Base-by-base conservation (phyloP, 1,140 invertebrate genomes). In the Eueides isabella region DNA sequence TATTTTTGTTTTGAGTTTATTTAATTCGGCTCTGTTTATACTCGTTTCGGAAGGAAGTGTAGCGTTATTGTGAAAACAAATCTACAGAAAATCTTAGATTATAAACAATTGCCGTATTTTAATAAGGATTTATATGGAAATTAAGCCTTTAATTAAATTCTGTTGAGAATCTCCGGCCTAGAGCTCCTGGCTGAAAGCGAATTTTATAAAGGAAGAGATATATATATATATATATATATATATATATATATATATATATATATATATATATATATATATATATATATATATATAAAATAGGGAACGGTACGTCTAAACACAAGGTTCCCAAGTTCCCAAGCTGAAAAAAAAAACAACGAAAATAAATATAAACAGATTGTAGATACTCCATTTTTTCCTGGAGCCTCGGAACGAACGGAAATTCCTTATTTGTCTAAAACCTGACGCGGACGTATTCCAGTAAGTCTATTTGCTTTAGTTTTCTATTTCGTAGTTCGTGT, bases 361-460 rank as follows among this genome's bases (percentile, higher is more conserved):
- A 16, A 19, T 29, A 33, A 12, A 55, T 38, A 48, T 65, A 55
- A 38, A 74, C 68, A 44, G 33, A 31, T 64, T 61, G 61, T 19
- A 14, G 35, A 5, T 38, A 5, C 14, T 41, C 35, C 33, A 33
- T 67, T 62, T 63, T 68, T 63, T 67, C 31, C 62, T 69, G 65
- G 48, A 67, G 28, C 29, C 72, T 78, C 72, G 48, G 55, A 77
- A 71, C 61, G 68, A 84, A 84, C 80, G 80, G 81, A 82, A 86
- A 86, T 85, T 88, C 83, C 85, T 84, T 88, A 89, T 90, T 90
- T 87, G 87, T 88, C 86, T 85, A 90, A 88, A 82, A 85, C 85
- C 83, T 88, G 85, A 88, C 85, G 83, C 82, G 77, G 77, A 84
- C 73, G 76, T 85, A 80, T 82, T 80, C 73, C 70, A 80, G 76